These are phyloP conservation scores for Podarcis lilfordi DNA, from an alignment of 2,797 vertebrate species.

Conservation along the genomic window DNA sequence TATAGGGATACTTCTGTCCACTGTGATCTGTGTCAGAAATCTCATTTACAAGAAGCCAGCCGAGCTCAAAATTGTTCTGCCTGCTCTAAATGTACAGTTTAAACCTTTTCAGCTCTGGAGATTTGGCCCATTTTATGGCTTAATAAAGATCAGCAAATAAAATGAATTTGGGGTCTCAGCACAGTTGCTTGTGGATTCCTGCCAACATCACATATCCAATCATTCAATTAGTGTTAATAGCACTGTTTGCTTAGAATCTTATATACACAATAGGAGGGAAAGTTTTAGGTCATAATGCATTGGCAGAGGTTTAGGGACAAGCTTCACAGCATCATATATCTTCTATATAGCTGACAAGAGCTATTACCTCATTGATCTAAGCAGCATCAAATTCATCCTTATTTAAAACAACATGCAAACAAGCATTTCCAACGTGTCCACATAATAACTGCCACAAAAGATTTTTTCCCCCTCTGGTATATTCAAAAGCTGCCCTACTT, in stretches of 20 bases:
- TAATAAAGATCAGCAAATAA: slow-evolving; percentile 16
- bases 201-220: slow-evolving; percentile 11
- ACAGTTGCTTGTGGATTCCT: not conserved
- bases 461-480: not conserved
- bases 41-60: not conserved
- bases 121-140: slow-evolving; percentile 28
- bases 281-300: slow-evolving; percentile 3
- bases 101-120: slow-evolving; percentile 3
- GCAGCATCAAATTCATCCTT: not conserved
- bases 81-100: slow-evolving; percentile 7
- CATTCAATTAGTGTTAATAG: not conserved
- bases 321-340: not conserved
- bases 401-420: not conserved
- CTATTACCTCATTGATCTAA: not conserved
- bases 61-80: slow-evolving; percentile 5
- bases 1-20: not conserved
- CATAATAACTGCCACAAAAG: not conserved
- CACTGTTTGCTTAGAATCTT: slow-evolving; percentile 1
- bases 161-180: not conserved
- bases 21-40: not conserved
- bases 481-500: not conserved
- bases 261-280: not conserved
- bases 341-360: not conserved
- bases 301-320: not conserved
- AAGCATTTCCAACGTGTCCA: not conserved